Percentiles rank a stretch among this genome's conserved stretches.
These are phyloP conservation scores for Drosophila barbarae DNA, from an alignment of 2,888 invertebrate genomes.

Conservation along the genomic window DNA sequence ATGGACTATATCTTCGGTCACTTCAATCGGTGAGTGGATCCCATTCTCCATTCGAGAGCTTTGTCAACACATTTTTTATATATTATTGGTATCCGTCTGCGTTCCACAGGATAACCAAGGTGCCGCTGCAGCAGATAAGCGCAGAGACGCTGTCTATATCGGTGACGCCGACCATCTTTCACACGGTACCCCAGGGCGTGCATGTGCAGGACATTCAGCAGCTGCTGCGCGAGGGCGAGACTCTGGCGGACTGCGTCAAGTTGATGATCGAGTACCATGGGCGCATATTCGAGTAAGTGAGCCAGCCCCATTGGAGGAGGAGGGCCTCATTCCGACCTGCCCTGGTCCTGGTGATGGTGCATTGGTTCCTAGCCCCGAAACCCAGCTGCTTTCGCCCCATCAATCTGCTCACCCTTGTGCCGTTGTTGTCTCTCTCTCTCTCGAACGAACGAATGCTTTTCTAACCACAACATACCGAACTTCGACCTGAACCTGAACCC, in stretches of 20 bases:
- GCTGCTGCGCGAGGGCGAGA: constrained; percentile 75
- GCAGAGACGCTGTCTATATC: constrained; percentile 77
- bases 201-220: constrained; percentile 73
- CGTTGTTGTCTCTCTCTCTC: constrained; percentile 6
- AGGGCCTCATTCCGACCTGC: constrained; percentile 1
- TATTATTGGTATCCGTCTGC: background rate
- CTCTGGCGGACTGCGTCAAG: constrained; percentile 75
- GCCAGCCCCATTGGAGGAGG: constrained; percentile 18
- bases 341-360: constrained; percentile 39
- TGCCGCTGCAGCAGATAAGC: constrained; percentile 77
- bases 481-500: constrained; percentile 3
- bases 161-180: constrained; percentile 77
- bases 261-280: constrained; percentile 77
- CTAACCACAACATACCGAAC: constrained; percentile 21
- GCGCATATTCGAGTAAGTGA: constrained; percentile 78
- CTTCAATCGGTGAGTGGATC: constrained; percentile 72
- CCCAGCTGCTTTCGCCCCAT: constrained; percentile 17
- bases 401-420: constrained; percentile 13
- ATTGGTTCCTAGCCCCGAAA: constrained; percentile 22
- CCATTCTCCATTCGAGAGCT: background rate
- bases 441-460: constrained; percentile 21
- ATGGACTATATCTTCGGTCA: constrained; percentile 77
- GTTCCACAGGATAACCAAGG: constrained; percentile 73
- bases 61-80: too few relatives aligned
- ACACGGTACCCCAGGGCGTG: constrained; percentile 71